A percentile compares a stretch with the other conserved stretches of the same genome.
phyloP scores from a whole-genome alignment of 2,888 invertebrate genomes.

The Drosophila nigricruria region DNA sequence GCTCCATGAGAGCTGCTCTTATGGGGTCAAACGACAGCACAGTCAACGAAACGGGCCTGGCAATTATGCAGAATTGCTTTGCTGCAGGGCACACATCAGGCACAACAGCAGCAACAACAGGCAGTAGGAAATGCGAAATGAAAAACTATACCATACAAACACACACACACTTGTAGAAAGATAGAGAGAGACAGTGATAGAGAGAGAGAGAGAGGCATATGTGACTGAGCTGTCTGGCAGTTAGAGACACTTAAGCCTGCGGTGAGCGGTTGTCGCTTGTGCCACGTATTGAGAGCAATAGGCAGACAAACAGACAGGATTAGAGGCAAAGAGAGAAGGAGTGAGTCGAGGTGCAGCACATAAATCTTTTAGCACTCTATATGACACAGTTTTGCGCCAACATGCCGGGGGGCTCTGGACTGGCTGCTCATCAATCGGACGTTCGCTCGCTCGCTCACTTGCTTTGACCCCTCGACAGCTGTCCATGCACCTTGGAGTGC shows the following conservation, averaged over 20 bases:
- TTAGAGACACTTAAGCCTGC: constrained; percentile 71
- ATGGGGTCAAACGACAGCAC: constrained; percentile 30
- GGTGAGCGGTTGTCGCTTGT: constrained; percentile 63
- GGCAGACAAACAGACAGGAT: constrained; percentile 36
- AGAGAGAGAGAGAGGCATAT: neutral
- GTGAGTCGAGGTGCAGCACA: constrained; percentile 52
- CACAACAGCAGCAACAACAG: constrained; percentile 28
- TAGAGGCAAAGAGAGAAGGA: constrained; percentile 18
- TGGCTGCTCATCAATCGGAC: constrained; percentile 65
- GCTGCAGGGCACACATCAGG: constrained; percentile 47
- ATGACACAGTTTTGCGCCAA: constrained; percentile 76
- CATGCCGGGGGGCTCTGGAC: constrained; percentile 16
- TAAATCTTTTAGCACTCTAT: constrained; percentile 80
- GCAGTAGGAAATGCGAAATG: constrained; percentile 23
- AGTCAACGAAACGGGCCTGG: constrained; percentile 37
- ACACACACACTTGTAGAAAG: constrained; percentile 6
- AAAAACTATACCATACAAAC: constrained; percentile 32
- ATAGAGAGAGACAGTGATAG: constrained; percentile 3
- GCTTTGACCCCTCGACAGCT: constrained; percentile 47
- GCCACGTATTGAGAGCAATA: constrained; percentile 70
- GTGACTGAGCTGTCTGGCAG: constrained; percentile 44
- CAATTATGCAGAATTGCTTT: constrained; percentile 56
- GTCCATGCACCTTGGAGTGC: constrained; percentile 69
- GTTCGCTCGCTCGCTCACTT: constrained; percentile 8
- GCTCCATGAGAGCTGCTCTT: constrained; percentile 15